Evolutionary conservation across 2,888 invertebrate genomes (phyloP).

Genomic region (Lysandra bellargus): DNA sequence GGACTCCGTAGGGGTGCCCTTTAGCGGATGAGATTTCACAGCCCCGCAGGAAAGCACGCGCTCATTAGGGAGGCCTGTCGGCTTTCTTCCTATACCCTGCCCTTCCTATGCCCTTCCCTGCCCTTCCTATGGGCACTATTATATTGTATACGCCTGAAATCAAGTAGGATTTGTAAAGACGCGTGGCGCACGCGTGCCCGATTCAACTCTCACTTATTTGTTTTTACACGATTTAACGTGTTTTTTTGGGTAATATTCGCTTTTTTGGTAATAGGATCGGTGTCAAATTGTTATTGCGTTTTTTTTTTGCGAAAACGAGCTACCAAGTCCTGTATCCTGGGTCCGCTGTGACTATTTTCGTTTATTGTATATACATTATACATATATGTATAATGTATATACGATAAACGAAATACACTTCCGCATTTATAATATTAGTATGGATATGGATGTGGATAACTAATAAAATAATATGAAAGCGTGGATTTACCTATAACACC

Average conservation of each 20-base stretch:
- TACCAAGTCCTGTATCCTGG: no score
- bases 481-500: no score
- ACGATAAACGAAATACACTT: no score
- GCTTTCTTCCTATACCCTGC: constrained; percentile 49
- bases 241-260: constrained; percentile 50
- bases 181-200: constrained; percentile 57
- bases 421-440: no score
- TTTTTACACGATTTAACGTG: constrained; percentile 74
- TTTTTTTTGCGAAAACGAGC: not conserved
- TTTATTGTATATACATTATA: no score
- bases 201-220: constrained; percentile 60
- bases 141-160: constrained; percentile 49
- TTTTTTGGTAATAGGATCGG: constrained; percentile 13
- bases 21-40: constrained; percentile 51
- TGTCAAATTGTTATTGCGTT: not conserved
- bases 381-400: no score
- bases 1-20: constrained; percentile 45
- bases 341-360: no score
- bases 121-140: constrained; percentile 38
- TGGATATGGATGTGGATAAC: no score
- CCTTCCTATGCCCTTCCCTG: constrained; percentile 35
- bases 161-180: constrained; percentile 50
- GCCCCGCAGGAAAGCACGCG: constrained; percentile 54
- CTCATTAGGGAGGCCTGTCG: constrained; percentile 67
- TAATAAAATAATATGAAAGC: no score